Conservation (phyloP, 2,888 invertebrate species). For the Hirtodrosophila trivittata region DNA sequence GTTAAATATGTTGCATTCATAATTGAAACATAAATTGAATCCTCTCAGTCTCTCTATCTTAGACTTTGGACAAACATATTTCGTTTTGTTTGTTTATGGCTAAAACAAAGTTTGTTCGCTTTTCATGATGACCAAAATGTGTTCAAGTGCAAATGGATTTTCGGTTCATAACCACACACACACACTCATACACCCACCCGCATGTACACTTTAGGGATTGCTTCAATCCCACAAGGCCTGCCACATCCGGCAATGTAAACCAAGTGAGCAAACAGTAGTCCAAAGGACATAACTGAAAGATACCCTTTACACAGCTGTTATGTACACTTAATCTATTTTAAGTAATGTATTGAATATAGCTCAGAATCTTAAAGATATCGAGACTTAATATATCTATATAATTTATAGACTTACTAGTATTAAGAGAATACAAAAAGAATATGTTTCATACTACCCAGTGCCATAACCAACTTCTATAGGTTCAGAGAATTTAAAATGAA, state of each 20-base stretch:
- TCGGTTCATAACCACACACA: slow-evolving; percentile 59
- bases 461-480: too few relatives aligned
- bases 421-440: too few relatives aligned
- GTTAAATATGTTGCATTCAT: slow-evolving; percentile 65
- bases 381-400: too few relatives aligned
- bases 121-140: slow-evolving; percentile 51
- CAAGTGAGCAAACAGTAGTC: background rate
- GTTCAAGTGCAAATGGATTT: slow-evolving; percentile 71
- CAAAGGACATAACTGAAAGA: background rate
- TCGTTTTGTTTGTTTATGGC: slow-evolving; percentile 41
- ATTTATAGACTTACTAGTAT: too few relatives aligned
- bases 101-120: slow-evolving; percentile 42
- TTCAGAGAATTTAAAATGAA: slow-evolving; percentile 7
- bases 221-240: slow-evolving; percentile 41
- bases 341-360: too few relatives aligned
- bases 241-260: slow-evolving; percentile 38
- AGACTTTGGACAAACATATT: slow-evolving; percentile 25
- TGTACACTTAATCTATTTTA: too few relatives aligned
- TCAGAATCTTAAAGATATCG: too few relatives aligned
- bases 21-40: slow-evolving; percentile 48
- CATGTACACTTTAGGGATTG: slow-evolving; percentile 42
- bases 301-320: slow-evolving; percentile 6
- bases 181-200: slow-evolving; percentile 13
- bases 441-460: too few relatives aligned
- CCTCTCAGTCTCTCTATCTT: background rate